Evolutionary conservation across 2,888 invertebrate species (phyloP), one percentile per base, ranked within the genome.

Genomic region (Drosophila borborema): DNA sequence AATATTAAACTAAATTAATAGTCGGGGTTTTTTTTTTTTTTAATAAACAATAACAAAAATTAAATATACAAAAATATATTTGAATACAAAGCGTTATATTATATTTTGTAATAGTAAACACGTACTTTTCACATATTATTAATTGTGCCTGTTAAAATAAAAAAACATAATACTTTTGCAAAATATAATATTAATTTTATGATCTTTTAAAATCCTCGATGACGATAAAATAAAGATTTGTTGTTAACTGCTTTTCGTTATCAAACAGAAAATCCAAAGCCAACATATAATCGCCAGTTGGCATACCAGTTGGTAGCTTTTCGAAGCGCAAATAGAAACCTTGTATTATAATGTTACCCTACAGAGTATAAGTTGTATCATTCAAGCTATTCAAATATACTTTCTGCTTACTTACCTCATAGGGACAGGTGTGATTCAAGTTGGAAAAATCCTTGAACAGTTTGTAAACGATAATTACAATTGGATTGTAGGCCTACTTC

Each of bases 201-300:
- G 28, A 28, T 6, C 5, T 28, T 28, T 28, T 28, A 28, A 28
- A 28, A 28, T 55, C 41, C 41, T 41, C 55, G 1, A 41, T 12
- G 18, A 55, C 31, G 2, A 3, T 12, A 18, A 55, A 55, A 14
- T 55, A 55, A 0, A 41, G 8, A 3, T 41, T 31, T 8, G 8
- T 14, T 12, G 41, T 31, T n/a, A 41, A 8, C 18, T 55, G 41
- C 4, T 12, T 6, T 1, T 0, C 8, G 1, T 55, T 55, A 8
- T 9, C 9, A 6, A 34, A 34, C 2, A 20, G 6, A 10, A 31
- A 43, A 1, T 8, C n/a, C 41, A 77, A 2, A 36, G 7, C 6
- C 18, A 55, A 7, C 1, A 77, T 28, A 54, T 77, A 77, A 0
- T 77, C 66, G 1, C 71, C 79, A 23, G 71, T 60, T 2, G 77